These are phyloP conservation scores for Tortricodes alternella DNA, from an alignment of 2,888 invertebrate species.

Conservation along the genomic window DNA sequence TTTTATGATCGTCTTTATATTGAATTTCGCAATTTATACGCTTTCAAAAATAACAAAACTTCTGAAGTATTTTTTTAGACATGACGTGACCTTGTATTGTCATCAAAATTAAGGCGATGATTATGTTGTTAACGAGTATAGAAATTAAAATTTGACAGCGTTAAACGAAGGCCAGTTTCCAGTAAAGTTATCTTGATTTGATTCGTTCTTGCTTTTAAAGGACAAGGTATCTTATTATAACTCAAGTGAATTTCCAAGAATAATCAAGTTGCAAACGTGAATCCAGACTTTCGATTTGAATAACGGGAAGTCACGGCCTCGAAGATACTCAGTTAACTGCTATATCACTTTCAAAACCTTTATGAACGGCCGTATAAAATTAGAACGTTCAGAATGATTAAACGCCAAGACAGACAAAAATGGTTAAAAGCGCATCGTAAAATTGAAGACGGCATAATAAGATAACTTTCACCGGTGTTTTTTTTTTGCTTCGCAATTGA, in stretches of 20 bases:
- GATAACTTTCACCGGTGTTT: too few relatives aligned
- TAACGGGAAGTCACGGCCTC: constrained; percentile 31
- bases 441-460: too few relatives aligned
- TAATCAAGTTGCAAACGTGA: constrained; percentile 16
- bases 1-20: constrained; percentile 66
- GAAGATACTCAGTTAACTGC: constrained; percentile 20
- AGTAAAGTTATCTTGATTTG: constrained; percentile 4
- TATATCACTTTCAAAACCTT: constrained; percentile 23
- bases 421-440: too few relatives aligned
- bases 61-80: constrained; percentile 47
- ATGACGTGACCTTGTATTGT: constrained; percentile 50
- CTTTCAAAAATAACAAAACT: constrained; percentile 46
- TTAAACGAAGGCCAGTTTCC: constrained; percentile 9
- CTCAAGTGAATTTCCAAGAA: constrained; percentile 8
- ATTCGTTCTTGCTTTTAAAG: constrained; percentile 5
- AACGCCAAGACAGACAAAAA: neutral
- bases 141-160: constrained; percentile 8
- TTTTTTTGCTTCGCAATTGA: too few relatives aligned
- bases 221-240: constrained; percentile 7
- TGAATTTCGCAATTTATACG: constrained; percentile 66
- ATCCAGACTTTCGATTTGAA: constrained; percentile 28
- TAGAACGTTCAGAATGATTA: neutral
- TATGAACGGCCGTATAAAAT: constrained; percentile 9
- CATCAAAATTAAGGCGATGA: constrained; percentile 37
- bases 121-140: constrained; percentile 10